Evolutionary conservation across 2,113 vertebrate genomes (phyloP), one percentile per base, ranked within the genome.

Genomic region (Circaetus cinerascens): DNA sequence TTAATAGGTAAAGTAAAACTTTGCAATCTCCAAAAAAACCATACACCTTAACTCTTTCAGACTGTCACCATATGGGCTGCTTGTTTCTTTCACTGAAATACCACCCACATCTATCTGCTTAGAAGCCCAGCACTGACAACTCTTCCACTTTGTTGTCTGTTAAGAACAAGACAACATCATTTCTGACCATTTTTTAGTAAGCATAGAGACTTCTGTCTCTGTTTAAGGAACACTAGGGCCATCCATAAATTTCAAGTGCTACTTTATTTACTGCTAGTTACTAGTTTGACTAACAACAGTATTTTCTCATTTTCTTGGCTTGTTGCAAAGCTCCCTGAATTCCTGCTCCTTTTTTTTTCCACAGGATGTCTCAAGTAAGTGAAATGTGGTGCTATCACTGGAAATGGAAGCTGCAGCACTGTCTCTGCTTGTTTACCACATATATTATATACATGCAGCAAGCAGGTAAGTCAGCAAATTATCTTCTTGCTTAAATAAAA

Each of bases 401-500:
- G 98, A 98, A 98, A 97, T 98, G 98, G 99, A 99, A 98, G 96
- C 97, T 98, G 90, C 93, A 75, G 40, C 94, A 93, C 26, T 95
- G 98, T 71, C 93, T 99, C 27, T 96, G 76, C 86, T 94, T 97
- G 15, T 56, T 99, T 56, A 73, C 96, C 34, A 86, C 98, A 6
- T 97, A 97, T 66, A 79, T 98, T 96, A 88, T 95, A 38, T 97
- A 64, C 56, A 66, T 98, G 53, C 97, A 98, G 75, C 91, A 84
- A 48, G 95, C 98, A 97, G 99, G 99, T 99, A 98, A 95, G 98
- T 80, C 71, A 94, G 50, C 16, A 77, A 27, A 73, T 69, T 73
- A 80, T 85, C 51, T 62, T 96, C 22, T 90, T 5, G 2, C 22
- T 85, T 75, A 72, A 75, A 79, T 73, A 87, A 89, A 45, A 45